A percentile compares a stretch with the other conserved stretches of the same genome.
These are phyloP conservation scores for Clarias gariepinus DNA, from an alignment of 2,113 vertebrate species.

Conservation along the genomic window DNA sequence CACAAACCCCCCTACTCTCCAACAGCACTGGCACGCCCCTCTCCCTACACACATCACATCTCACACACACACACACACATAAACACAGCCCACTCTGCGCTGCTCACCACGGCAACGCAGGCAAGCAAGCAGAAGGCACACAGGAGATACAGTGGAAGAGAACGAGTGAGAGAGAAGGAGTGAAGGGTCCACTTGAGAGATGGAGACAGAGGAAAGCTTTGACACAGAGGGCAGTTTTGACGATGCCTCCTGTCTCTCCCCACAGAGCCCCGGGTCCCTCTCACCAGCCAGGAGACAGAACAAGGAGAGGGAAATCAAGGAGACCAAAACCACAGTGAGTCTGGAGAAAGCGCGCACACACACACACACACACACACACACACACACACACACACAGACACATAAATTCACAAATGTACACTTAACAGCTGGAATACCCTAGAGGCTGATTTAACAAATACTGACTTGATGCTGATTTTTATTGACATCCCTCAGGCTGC, in stretches of 20 bases:
- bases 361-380: neutral
- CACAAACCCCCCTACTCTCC: slow-evolving; percentile 46
- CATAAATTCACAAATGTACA: neutral
- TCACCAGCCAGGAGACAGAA: slow-evolving; percentile 81
- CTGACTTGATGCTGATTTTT: neutral
- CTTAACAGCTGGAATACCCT: neutral
- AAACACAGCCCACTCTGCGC: slow-evolving; percentile 59
- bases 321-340: slow-evolving; percentile 87
- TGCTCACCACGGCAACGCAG: slow-evolving; percentile 57
- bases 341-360: slow-evolving; percentile 19
- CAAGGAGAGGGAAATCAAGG: slow-evolving; percentile 80
- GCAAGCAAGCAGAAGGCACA: slow-evolving; percentile 41
- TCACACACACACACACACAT: slow-evolving; percentile 20
- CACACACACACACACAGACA: neutral
- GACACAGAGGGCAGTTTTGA: slow-evolving; percentile 84
- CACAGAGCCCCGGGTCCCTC: slow-evolving; percentile 83
- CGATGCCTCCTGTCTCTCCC: slow-evolving; percentile 79
- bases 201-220: slow-evolving; percentile 72
- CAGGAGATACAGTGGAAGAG: slow-evolving; percentile 30
- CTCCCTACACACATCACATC: slow-evolving; percentile 5
- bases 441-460: neutral
- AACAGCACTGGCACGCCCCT: slow-evolving; percentile 45
- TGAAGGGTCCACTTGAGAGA: slow-evolving; percentile 31
- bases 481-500: slow-evolving; percentile 6
- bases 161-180: slow-evolving; percentile 46